Base-by-base conservation (phyloP, 2,888 invertebrate genomes). In the Metopia argyrocephala region DNA sequence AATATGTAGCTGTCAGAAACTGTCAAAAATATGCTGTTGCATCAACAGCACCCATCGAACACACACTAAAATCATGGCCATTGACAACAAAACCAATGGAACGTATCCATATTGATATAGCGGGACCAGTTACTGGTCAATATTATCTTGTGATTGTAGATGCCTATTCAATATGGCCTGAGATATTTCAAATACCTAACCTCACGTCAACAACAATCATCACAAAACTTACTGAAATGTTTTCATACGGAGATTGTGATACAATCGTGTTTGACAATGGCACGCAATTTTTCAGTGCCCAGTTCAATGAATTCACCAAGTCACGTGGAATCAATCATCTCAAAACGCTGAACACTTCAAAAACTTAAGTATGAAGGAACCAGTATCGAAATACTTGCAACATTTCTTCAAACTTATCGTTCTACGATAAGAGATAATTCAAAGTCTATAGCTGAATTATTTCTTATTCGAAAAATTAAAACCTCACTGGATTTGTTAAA, bases 111-210 rank as follows among this genome's bases (percentile, higher is more conserved):
- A 65, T 65, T 15, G 65, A 65, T 38, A 65, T 65, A 52, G 52
- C 69, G 21, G 56, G 45, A 21, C 48, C 69, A 48, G 46, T 25
- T 21, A 59, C 46, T 59, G 56, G 20, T 27, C 27, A 69, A 21
- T 57, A 69, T 25, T 69, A 57, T 31, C 59, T 69, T 20, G 28
- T 69, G 21, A 57, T 69, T 46, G 23, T 61, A 18, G 59, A 61
- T 38, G 59, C 59, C 15, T 21, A 61, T 20, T 61, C 59, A 61
- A 61, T 38, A 45, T 61, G 38, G 45, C 59, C 38, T 5, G 59
- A 61, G 21, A 61, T 61, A 20, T 45, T 7, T 31, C 31, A 61
- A 61, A 18, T 61, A 5, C 18, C 59, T 2, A 61, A 61, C 15
- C 18, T 38, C 9, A 61, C 59, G 45, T 61, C 59, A 21, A 20